Percentiles rank a stretch among this genome's conserved stretches.
Conservation (phyloP, 1,140 invertebrate genomes). For the Euwallacea similis region DNA sequence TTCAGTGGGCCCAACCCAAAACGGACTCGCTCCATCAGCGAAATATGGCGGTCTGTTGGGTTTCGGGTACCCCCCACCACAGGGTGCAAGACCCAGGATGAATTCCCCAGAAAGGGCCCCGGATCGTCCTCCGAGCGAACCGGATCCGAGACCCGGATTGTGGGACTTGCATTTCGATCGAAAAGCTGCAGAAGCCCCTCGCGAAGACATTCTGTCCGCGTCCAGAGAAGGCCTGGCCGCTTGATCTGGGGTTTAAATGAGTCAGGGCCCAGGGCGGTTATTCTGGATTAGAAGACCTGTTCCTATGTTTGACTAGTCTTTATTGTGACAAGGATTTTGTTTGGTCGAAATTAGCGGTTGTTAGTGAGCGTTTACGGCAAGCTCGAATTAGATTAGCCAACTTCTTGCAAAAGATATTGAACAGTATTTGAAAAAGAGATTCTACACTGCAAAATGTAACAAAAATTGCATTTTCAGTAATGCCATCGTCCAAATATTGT, state of each 20-base stretch:
- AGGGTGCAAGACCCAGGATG: conserved; percentile 52
- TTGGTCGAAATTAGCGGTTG: conserved; percentile 1
- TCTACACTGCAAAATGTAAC: too few relatives aligned
- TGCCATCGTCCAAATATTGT: too few relatives aligned
- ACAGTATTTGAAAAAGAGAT: too few relatives aligned
- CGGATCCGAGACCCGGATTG: conserved; percentile 51
- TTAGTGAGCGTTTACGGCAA: too few relatives aligned
- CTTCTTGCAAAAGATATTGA: too few relatives aligned
- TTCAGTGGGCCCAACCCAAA: conserved; percentile 61
- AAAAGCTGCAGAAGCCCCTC: conserved; percentile 52
- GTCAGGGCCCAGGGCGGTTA: conserved; percentile 1
- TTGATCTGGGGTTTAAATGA: conserved; percentile 44
- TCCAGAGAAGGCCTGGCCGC: conserved; percentile 58
- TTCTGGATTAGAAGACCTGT: conserved; percentile 44
- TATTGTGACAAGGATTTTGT: conserved; percentile 29
- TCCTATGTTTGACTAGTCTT: conserved; percentile 51
- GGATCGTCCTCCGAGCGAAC: conserved; percentile 47
- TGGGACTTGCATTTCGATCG: conserved; percentile 56
- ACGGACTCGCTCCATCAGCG: conserved; percentile 56
- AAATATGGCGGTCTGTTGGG: conserved; percentile 62
- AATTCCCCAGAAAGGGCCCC: conserved; percentile 49
- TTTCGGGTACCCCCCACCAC: conserved; percentile 58
- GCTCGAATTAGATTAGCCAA: too few relatives aligned
- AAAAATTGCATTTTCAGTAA: too few relatives aligned
- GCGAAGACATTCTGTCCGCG: conserved; percentile 54